Conservation (phyloP, 2,888 invertebrate genomes). For the Callyntrura sp. region DNA sequence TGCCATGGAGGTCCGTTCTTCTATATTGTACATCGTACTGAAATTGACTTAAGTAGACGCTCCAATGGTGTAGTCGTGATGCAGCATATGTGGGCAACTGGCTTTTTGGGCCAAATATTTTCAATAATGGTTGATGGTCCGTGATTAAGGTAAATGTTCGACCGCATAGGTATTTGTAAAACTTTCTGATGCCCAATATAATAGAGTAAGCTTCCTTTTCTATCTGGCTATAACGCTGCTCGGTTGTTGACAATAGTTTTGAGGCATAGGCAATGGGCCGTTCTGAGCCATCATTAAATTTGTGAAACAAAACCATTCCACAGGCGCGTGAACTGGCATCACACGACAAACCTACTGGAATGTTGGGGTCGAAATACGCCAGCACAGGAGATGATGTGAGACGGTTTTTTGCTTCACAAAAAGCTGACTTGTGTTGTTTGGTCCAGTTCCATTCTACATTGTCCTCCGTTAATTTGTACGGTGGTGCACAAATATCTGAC, state of each 20-base stretch:
- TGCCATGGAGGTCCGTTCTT: constrained; percentile 46
- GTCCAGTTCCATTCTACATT: constrained; percentile 84
- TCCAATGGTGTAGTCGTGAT: constrained; percentile 39
- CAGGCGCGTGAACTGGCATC: constrained; percentile 84
- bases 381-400: constrained; percentile 82
- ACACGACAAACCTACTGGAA: constrained; percentile 84
- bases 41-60: constrained; percentile 5
- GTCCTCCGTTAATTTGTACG: constrained; percentile 84
- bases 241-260: constrained; percentile 15
- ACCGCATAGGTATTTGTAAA: constrained; percentile 62
- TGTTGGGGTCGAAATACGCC: constrained; percentile 84
- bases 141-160: constrained; percentile 56
- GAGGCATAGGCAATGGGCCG: constrained; percentile 64
- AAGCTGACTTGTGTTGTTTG: constrained; percentile 83
- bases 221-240: constrained; percentile 57
- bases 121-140: constrained; percentile 60
- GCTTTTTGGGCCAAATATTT: constrained; percentile 62
- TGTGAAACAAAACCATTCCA: constrained; percentile 84
- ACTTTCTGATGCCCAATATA: constrained; percentile 58
- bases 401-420: constrained; percentile 83
- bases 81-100: background rate
- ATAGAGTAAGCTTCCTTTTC: constrained; percentile 67
- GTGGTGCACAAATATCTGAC: constrained; percentile 83
- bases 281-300: constrained; percentile 77
- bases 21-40: constrained; percentile 27